Evolutionary conservation across 2,113 vertebrate genomes (phyloP).

Genomic region (Gambusia affinis): DNA sequence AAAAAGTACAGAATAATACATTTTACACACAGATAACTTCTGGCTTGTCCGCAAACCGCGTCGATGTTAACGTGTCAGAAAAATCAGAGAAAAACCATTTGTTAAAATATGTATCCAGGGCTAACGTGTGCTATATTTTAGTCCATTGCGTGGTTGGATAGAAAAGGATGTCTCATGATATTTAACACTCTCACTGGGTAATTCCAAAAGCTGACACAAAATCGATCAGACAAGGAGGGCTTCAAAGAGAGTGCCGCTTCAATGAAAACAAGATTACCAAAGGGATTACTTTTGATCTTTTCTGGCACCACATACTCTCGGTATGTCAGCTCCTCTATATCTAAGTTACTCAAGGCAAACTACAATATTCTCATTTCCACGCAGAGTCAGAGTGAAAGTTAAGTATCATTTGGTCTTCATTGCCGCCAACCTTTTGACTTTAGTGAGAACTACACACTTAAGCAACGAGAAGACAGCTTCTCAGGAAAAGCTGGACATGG

Average conservation of each 20-base stretch:
- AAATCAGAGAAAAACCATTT: conserved; percentile 2
- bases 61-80: not conserved
- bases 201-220: conserved; percentile 28
- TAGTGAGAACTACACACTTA: not conserved
- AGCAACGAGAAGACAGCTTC: no score
- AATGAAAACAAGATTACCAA: conserved; percentile 38
- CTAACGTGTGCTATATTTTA: not conserved
- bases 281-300: conserved; percentile 17
- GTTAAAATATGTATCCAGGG: not conserved
- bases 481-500: no score
- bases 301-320: conserved; percentile 1
- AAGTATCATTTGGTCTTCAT: not conserved
- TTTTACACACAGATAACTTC: not conserved
- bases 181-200: conserved; percentile 7
- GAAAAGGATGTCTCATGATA: conserved; percentile 13
- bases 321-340: not conserved
- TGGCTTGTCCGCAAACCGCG: not conserved
- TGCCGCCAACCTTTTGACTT: not conserved
- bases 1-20: not conserved
- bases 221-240: conserved; percentile 21
- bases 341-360: not conserved
- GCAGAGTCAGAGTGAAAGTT: not conserved
- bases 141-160: not conserved
- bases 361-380: not conserved
- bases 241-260: conserved; percentile 25